Percentiles rank a stretch among this genome's conserved stretches.
phyloP scores from a whole-genome alignment of 2,888 invertebrate species.

The Phalera bucephala region DNA sequence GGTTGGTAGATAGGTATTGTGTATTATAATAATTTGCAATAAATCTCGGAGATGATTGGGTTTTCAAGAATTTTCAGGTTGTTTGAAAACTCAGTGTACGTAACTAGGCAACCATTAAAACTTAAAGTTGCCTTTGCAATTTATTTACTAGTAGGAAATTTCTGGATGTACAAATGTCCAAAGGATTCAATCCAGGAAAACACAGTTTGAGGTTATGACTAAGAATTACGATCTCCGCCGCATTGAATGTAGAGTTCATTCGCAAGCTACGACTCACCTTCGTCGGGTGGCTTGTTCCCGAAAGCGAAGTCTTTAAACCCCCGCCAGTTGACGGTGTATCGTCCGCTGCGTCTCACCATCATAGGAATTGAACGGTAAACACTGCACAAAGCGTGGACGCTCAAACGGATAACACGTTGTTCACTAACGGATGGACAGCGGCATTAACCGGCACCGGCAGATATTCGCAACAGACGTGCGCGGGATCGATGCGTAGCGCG shows the following conservation, averaged over 20 bases:
- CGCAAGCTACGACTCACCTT: slow-evolving; percentile 55
- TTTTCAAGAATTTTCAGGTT: too few relatives aligned
- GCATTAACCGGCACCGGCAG: slow-evolving; percentile 43
- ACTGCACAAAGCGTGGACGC: slow-evolving; percentile 31
- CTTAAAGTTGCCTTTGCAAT: too few relatives aligned
- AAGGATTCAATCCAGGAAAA: slow-evolving; percentile 11
- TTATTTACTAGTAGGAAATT: too few relatives aligned
- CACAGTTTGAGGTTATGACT: slow-evolving; percentile 51
- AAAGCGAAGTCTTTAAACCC: slow-evolving; percentile 75
- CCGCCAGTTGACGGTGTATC: slow-evolving; percentile 79
- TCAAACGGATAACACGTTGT: slow-evolving; percentile 33
- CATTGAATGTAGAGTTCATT: slow-evolving; percentile 25
- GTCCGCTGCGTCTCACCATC: slow-evolving; percentile 80
- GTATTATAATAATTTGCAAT: too few relatives aligned
- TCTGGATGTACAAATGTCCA: too few relatives aligned
- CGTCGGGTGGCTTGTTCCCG: slow-evolving; percentile 75
- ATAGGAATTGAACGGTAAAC: slow-evolving; percentile 46
- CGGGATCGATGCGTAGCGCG: slow-evolving; percentile 56
- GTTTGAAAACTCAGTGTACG: too few relatives aligned
- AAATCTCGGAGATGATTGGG: too few relatives aligned
- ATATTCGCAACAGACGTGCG: slow-evolving; percentile 47
- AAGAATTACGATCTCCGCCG: slow-evolving; percentile 19
- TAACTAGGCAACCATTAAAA: too few relatives aligned
- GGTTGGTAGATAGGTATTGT: too few relatives aligned
- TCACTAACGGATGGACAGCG: slow-evolving; percentile 41